Conservation (phyloP, 2,113 vertebrate genomes). For the Gasterosteus aculeatus region DNA sequence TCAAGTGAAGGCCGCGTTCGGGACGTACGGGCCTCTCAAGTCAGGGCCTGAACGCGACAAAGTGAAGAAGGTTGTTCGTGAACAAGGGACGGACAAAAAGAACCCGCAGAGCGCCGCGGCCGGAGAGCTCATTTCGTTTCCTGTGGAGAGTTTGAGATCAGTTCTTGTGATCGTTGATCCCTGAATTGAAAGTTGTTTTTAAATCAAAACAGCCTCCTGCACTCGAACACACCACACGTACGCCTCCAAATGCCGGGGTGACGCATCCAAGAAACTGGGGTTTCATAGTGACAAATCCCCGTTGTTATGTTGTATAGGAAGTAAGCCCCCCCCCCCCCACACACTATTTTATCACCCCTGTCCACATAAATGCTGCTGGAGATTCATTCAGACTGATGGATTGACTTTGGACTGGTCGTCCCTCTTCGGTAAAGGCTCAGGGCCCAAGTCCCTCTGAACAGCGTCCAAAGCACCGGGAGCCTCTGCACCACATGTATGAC, state of each 20-base stretch:
- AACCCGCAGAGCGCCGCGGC: too few species aligned
- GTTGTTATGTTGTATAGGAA: background rate
- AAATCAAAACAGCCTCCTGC: background rate
- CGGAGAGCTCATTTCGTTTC: background rate
- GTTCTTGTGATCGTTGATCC: slow-evolving; percentile 15
- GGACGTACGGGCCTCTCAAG: slow-evolving; percentile 23
- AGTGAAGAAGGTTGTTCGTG: background rate
- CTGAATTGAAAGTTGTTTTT: slow-evolving; percentile 10
- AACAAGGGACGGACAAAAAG: too few species aligned
- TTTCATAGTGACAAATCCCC: slow-evolving; percentile 26
- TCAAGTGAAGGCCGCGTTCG: slow-evolving; percentile 37
- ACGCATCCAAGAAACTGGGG: slow-evolving; percentile 1
- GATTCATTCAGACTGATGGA: slow-evolving; percentile 61
- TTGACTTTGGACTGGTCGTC: slow-evolving; percentile 58
- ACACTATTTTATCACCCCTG: slow-evolving; percentile 34
- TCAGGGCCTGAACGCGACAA: slow-evolving; percentile 24
- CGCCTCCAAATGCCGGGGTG: background rate
- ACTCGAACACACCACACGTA: background rate
- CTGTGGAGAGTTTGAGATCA: slow-evolving; percentile 6
- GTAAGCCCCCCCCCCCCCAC: background rate
- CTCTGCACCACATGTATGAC: slow-evolving; percentile 19
- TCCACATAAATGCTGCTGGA: slow-evolving; percentile 54
- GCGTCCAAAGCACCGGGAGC: slow-evolving; percentile 44
- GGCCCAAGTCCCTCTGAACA: slow-evolving; percentile 49
- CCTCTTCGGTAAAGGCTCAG: slow-evolving; percentile 37